phyloP scores from a whole-genome alignment of 2,113 vertebrate genomes.

The Siniperca knerii region DNA sequence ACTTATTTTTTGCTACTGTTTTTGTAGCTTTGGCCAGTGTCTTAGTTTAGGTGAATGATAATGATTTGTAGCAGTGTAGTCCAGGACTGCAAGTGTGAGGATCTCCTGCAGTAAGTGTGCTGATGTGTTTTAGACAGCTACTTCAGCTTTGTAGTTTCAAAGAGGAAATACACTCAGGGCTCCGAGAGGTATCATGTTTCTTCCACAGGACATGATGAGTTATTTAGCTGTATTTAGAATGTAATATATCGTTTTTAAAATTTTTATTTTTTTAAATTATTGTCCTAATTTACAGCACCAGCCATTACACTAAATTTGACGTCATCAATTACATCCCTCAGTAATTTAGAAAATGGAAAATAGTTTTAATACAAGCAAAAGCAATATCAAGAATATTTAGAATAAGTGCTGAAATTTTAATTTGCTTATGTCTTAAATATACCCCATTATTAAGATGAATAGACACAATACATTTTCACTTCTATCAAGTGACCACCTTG shows the following conservation, averaged over 20 bases:
- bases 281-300: not conserved
- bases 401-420: constrained; percentile 22
- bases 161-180: constrained; percentile 47
- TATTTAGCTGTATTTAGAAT: constrained; percentile 17
- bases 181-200: constrained; percentile 36
- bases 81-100: constrained; percentile 41
- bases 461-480: constrained; percentile 58
- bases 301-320: constrained; percentile 8
- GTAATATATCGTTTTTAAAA: not conserved
- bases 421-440: constrained; percentile 39
- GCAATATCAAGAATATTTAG: not conserved
- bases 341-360: not conserved
- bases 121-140: constrained; percentile 69
- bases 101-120: constrained; percentile 51
- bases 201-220: constrained; percentile 32
- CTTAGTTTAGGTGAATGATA: constrained; percentile 45
- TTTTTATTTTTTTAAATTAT: not conserved
- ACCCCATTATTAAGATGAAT: constrained; percentile 43
- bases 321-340: not conserved
- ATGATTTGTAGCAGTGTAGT: constrained; percentile 46
- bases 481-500: constrained; percentile 76
- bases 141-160: constrained; percentile 69
- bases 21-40: constrained; percentile 49
- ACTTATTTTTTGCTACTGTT: not conserved
- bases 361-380: not conserved